Evolutionary conservation across 2,888 invertebrate species (phyloP).

Genomic region (Drosophila rellima): DNA sequence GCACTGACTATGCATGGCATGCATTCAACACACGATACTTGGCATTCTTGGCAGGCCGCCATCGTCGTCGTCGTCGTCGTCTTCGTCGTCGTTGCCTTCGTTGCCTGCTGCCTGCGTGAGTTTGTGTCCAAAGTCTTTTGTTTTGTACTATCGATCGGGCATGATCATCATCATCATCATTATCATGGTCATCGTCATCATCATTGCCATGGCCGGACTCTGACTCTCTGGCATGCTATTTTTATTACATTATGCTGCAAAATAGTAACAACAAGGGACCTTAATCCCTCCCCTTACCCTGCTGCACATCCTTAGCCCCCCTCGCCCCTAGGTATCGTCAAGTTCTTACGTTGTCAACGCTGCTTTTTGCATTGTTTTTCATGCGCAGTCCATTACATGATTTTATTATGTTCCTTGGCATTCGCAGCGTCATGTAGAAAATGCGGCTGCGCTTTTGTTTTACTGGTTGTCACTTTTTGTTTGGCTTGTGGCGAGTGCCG

Average conservation of each 20-base stretch:
- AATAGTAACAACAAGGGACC: conserved; percentile 78
- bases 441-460: conserved; percentile 80
- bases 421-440: conserved; percentile 80
- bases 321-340: conserved; percentile 4
- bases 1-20: conserved; percentile 76
- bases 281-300: background rate
- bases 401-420: conserved; percentile 81
- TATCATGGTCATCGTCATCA: conserved; percentile 46
- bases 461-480: conserved; percentile 79
- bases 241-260: conserved; percentile 81
- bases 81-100: conserved; percentile 21
- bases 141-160: conserved; percentile 79
- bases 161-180: conserved; percentile 67
- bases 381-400: conserved; percentile 81
- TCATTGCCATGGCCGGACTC: conserved; percentile 56
- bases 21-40: conserved; percentile 82
- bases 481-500: conserved; percentile 62
- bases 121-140: conserved; percentile 80
- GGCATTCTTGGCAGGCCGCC: conserved; percentile 77
- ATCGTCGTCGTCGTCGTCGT: conserved; percentile 27
- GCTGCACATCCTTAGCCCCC: background rate
- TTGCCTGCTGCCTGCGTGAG: conserved; percentile 69
- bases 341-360: conserved; percentile 69
- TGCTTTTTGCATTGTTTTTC: conserved; percentile 79
- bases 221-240: conserved; percentile 72